Evolutionary conservation across 1,140 invertebrate species (phyloP), one percentile per base, ranked within the genome.

Genomic region (Scaptomyza graminum): DNA sequence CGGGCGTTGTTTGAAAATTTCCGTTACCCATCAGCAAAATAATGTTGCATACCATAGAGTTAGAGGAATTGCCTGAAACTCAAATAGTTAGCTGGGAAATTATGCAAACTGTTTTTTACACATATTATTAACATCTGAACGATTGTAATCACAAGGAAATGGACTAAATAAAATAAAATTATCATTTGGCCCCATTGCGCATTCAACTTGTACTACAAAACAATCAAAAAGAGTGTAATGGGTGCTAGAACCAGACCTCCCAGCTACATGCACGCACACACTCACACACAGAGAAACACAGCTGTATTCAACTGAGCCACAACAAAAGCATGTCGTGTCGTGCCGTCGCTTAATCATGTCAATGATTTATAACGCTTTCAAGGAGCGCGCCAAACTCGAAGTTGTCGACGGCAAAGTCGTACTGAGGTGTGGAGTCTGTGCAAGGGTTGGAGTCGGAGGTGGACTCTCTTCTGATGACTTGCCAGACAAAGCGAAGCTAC

Each of bases 301-400:
- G 5, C 28, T 25, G 22, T 59, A 59, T 71, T 65, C 52, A 59
- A 65, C 50, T 5, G 62, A 41, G 41, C 31, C 34, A 51, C 74
- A 85, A 85, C 82, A 85, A 85, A 87, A 79, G 82, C 78, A 76
- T 87, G 83, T 87, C 77, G 77, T 80, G 77, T 77, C 82, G 82
- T 87, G 82, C 82, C 79, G 76, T 78, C 84, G 76, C 83, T 88
- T 88, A 88, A 88, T 88, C 83, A 88, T 88, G 83, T 79, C 83
- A 88, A 88, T 88, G 83, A 88, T 88, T 88, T 88, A 88, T 88
- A 88, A 88, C 76, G 83, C 83, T 88, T 88, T 88, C 83, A 88
- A 88, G 83, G 79, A 88, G 72, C 79, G 65, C 65, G 71, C 72
- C 79, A 88, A 88, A 83, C 84, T 88, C 79, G 61, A 85, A 85